Evolutionary conservation across 1,140 invertebrate genomes (phyloP).

Genomic region (Drusus annulatus): DNA sequence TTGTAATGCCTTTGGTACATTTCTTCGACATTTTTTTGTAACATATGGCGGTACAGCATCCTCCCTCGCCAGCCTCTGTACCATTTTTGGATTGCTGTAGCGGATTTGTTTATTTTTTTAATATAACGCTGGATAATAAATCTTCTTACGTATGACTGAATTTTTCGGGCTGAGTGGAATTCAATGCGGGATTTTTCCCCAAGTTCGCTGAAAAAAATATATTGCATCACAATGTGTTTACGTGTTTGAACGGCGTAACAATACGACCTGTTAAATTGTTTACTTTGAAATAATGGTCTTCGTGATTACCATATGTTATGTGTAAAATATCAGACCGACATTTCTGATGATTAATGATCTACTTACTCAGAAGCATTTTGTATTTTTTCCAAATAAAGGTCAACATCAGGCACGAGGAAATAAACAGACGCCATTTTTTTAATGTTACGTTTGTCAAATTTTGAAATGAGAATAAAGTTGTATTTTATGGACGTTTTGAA

Average conservation of each 20-base stretch:
- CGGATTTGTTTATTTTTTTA: slow-evolving; percentile 27
- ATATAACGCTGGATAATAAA: slow-evolving; percentile 38
- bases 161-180: slow-evolving; percentile 7
- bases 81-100: slow-evolving; percentile 40
- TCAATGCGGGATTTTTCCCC: neutral
- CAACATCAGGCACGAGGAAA: slow-evolving; percentile 19
- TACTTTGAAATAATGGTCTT: too few species aligned
- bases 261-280: too few species aligned
- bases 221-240: neutral
- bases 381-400: slow-evolving; percentile 24
- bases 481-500: too few species aligned
- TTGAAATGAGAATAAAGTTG: slow-evolving; percentile 9
- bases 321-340: too few species aligned
- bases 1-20: slow-evolving; percentile 32
- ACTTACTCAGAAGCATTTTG: slow-evolving; percentile 36
- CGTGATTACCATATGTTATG: too few species aligned
- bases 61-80: slow-evolving; percentile 37
- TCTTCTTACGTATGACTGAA: slow-evolving; percentile 41
- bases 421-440: slow-evolving; percentile 43
- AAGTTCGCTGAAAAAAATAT: slow-evolving; percentile 19
- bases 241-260: neutral
- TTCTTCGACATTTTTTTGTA: slow-evolving; percentile 32
- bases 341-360: too few species aligned
- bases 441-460: slow-evolving; percentile 8
- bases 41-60: neutral